Percentiles rank a stretch among this genome's conserved stretches.
Evolutionary conservation across 1,140 invertebrate genomes (phyloP).

Genomic region (Antheraea pernyi): DNA sequence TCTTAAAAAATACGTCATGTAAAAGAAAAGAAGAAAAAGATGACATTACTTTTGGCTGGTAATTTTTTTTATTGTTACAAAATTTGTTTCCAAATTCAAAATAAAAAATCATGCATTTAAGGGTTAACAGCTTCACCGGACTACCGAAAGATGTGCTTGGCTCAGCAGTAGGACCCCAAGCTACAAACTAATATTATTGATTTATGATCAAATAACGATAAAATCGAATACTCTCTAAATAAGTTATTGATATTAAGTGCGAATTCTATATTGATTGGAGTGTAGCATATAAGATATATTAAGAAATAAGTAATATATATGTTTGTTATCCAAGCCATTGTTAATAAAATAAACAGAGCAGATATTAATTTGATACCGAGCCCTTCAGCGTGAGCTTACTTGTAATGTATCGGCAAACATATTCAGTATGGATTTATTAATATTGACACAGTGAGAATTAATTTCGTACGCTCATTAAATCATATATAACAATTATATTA

Average conservation of each 20-base stretch:
- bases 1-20: no score
- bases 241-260: not conserved
- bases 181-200: no score
- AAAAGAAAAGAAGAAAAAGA: no score
- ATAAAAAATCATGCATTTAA: no score
- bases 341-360: conserved; percentile 1
- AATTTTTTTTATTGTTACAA: no score
- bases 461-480: not conserved
- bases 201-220: no score
- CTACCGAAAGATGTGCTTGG: no score
- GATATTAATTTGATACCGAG: not conserved
- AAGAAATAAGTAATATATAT: not conserved
- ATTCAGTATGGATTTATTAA: not conserved
- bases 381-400: not conserved
- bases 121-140: no score
- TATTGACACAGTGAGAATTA: not conserved
- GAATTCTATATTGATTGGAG: not conserved
- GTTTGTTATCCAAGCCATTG: not conserved
- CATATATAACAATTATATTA: not conserved
- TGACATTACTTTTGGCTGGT: no score
- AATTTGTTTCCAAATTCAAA: no score
- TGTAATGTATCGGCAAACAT: conserved; percentile 1
- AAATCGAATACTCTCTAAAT: not conserved
- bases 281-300: not conserved
- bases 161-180: no score